Evolutionary conservation across 2,113 vertebrate species (phyloP).

Genomic region (Malurus elegans): DNA sequence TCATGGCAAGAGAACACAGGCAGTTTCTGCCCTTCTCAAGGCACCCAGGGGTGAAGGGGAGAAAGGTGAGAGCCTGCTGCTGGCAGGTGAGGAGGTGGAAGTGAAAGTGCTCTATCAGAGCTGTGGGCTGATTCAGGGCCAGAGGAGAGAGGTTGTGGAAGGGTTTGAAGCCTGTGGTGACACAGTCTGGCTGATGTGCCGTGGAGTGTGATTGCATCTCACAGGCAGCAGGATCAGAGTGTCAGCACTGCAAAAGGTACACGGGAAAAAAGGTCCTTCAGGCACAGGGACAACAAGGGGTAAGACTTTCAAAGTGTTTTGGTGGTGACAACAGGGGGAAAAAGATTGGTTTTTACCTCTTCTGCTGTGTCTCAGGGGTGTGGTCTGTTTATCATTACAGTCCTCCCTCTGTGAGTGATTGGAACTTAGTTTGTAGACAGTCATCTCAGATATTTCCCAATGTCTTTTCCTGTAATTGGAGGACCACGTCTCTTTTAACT

Average conservation of each 20-base stretch:
- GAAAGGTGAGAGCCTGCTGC: accelerated
- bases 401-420: neutral
- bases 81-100: neutral
- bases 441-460: neutral
- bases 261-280: neutral
- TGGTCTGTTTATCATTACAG: neutral
- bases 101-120: neutral
- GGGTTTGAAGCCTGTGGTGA: neutral
- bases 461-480: neutral
- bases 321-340: neutral
- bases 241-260: neutral
- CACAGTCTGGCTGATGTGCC: neutral
- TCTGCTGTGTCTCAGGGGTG: neutral
- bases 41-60: accelerated
- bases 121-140: neutral
- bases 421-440: neutral
- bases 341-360: neutral
- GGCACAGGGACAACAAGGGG: neutral
- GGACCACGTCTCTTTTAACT: neutral
- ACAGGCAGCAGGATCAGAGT: neutral
- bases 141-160: accelerated
- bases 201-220: neutral
- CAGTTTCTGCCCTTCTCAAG: neutral
- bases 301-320: neutral
- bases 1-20: neutral